These are phyloP conservation scores for Hippocampus barbouri DNA, from an alignment of 2,113 vertebrate species.

Conservation along the genomic window DNA sequence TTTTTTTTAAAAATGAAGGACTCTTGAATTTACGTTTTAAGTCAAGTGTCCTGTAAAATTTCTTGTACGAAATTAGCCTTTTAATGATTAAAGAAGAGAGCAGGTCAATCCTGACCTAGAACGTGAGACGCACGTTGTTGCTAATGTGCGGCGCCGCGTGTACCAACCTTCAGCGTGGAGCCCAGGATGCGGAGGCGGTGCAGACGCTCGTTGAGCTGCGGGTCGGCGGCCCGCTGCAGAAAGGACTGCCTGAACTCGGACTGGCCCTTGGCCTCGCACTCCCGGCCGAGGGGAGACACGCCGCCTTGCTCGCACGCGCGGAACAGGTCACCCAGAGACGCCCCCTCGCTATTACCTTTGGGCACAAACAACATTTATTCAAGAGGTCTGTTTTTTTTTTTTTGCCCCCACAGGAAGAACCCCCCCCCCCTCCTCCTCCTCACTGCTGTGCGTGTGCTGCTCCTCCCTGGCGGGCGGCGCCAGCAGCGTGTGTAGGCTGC, in stretches of 20 bases:
- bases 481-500: slow-evolving; percentile 87
- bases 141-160: not conserved
- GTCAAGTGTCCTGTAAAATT: no score
- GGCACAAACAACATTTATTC: not conserved
- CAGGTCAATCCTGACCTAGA: no score
- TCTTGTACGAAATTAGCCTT: no score
- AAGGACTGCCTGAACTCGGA: slow-evolving; percentile 90
- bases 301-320: slow-evolving; percentile 89
- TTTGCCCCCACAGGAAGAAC: no score
- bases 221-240: slow-evolving; percentile 87
- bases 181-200: slow-evolving; percentile 93
- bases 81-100: no score
- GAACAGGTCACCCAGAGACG: slow-evolving; percentile 88
- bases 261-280: slow-evolving; percentile 82
- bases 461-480: slow-evolving; percentile 73
- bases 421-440: not conserved
- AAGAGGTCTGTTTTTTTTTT: no score
- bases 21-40: no score
- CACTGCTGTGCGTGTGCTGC: slow-evolving; percentile 51
- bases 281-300: slow-evolving; percentile 87
- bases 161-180: slow-evolving; percentile 95
- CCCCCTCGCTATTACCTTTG: slow-evolving; percentile 57
- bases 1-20: not conserved
- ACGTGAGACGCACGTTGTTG: no score
- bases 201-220: slow-evolving; percentile 93